Evolutionary conservation across 2,797 vertebrate genomes (phyloP).

Genomic region (Gouania willdenowi): DNA sequence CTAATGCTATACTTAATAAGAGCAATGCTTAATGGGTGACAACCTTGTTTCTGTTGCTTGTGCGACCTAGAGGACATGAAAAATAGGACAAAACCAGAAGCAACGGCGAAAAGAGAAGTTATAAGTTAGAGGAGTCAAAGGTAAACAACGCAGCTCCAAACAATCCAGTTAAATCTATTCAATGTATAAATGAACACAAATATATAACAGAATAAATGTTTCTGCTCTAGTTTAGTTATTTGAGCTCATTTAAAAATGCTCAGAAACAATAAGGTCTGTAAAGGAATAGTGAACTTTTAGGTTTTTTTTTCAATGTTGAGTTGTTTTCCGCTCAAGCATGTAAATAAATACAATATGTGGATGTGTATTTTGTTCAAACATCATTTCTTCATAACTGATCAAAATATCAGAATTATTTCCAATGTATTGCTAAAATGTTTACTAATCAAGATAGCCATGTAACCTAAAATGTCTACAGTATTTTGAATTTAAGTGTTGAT

Average conservation of each 20-base stretch:
- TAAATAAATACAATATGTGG: too few species aligned
- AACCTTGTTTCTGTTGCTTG: conserved; percentile 28
- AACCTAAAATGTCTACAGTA: too few species aligned
- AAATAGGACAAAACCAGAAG: conserved; percentile 20
- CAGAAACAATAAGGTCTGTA: not conserved
- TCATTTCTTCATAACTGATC: too few species aligned
- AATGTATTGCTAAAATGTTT: too few species aligned
- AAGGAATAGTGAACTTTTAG: conserved; percentile 1
- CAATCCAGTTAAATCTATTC: not conserved
- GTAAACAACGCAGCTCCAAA: conserved; percentile 1
- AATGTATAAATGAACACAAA: conserved; percentile 16
- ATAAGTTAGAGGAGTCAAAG: conserved; percentile 12
- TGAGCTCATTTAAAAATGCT: conserved; percentile 4
- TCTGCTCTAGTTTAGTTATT: conserved; percentile 16
- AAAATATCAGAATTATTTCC: too few species aligned
- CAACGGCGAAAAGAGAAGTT: not conserved
- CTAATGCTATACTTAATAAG: conserved; percentile 19
- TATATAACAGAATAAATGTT: not conserved
- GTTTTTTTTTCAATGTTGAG: not conserved
- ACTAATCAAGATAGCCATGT: too few species aligned
- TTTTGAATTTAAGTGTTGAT: too few species aligned
- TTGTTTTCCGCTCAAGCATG: not conserved
- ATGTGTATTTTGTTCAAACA: too few species aligned
- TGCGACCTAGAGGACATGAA: conserved; percentile 6
- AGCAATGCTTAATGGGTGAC: conserved; percentile 22